Evolutionary conservation across 37 sponge, comb jelly and placozoan genomes (phyloP), one percentile per base, ranked within the genome.

Genomic region (Chondrosia reniformis): DNA sequence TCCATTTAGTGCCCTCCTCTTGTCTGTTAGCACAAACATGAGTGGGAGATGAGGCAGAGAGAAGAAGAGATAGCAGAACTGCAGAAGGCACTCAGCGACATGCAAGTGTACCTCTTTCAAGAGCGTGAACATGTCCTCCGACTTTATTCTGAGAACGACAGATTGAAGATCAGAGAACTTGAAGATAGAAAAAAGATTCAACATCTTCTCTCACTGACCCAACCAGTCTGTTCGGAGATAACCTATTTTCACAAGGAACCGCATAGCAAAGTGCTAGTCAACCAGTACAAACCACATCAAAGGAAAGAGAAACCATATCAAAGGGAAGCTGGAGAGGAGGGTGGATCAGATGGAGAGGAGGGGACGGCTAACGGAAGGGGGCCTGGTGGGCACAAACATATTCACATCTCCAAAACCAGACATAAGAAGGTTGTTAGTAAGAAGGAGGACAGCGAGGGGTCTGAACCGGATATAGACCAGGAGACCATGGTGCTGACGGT

Each of bases 51-150:
- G 25, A 67, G 85, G 45, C 96, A 93, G 59, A 83, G 97, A 46
- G 99, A 99, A 56, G 94, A 95, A 38, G 99, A 99, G 71, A 91
- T 99, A 15, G 41, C 79, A 21, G 97, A 96, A 49, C 81, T 99
- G 44, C 99, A 99, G 65, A 86, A 93, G 63, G 99, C 97, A n/a
- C 87, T 99, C 46, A 99, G 99, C 85, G 99, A 99, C 80, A 93
- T 99, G 92, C 99, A 99, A 79, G 97, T 99, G 57, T 99, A 81
- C 52, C 61, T 96, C 37, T 96, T 96, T 59, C 96, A 96, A 84
- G 96, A 96, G 76, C 74, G 96, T 15, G 96, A 96, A 55, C 96
- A 98, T 33, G 99, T 98, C 25, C 78, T 98, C 46, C 76, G 95
- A 4, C 85, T 98, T 21, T 92, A 95, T 69, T 91, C 99, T 57